Evolutionary conservation across 1,140 invertebrate genomes (phyloP).

Genomic region (Contarinia nasturtii): DNA sequence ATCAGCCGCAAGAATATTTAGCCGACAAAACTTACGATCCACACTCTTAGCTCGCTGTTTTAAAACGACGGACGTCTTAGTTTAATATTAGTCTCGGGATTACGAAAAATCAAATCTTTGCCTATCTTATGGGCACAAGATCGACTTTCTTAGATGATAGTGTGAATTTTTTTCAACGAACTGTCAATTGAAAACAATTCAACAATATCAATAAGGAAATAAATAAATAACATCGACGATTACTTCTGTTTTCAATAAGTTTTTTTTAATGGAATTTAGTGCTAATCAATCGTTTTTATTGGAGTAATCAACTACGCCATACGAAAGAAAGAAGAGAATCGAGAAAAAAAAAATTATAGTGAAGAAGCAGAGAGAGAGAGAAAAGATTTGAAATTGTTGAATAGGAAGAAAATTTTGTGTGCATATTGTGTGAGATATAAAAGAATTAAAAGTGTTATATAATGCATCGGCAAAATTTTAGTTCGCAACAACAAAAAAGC

Average conservation of each 20-base stretch:
- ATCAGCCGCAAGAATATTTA: neutral
- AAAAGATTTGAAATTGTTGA: neutral
- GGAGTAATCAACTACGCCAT: constrained; percentile 1
- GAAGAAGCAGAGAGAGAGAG: too few species aligned
- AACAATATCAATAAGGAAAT: neutral
- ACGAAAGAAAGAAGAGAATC: neutral
- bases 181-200: too few species aligned
- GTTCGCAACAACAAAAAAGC: too few species aligned
- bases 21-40: neutral
- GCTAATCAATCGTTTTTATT: constrained; percentile 1
- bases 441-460: constrained; percentile 12
- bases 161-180: neutral
- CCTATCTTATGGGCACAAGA: constrained; percentile 43
- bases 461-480: constrained; percentile 24
- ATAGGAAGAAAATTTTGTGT: neutral
- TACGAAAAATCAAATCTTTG: constrained; percentile 34
- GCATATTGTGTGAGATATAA: neutral
- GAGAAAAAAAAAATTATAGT: too few species aligned
- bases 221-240: neutral
- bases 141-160: constrained; percentile 23
- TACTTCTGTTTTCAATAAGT: too few species aligned
- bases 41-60: constrained; percentile 60
- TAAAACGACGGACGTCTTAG: constrained; percentile 77
- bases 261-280: constrained; percentile 1
- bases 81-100: constrained; percentile 57